phyloP scores from a whole-genome alignment of 1,140 invertebrate genomes.

The Melanaphis sacchari region DNA sequence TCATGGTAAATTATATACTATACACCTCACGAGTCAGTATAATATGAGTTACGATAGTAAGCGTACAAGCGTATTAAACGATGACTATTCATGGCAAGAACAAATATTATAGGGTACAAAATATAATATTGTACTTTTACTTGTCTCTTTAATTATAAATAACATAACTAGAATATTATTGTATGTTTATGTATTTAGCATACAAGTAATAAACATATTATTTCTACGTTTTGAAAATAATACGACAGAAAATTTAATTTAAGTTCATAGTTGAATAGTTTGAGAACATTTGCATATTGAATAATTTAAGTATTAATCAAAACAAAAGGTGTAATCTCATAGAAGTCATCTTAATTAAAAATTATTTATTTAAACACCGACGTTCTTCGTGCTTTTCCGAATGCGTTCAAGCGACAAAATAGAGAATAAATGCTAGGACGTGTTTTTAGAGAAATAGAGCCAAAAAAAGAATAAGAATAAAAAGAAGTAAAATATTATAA shows the following conservation, averaged over 20 bases:
- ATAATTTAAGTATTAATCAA: background rate
- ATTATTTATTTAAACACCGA: background rate
- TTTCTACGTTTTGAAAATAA: background rate
- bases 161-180: background rate
- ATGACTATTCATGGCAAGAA: background rate
- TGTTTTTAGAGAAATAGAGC: background rate
- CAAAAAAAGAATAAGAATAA: no score
- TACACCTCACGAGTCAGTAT: background rate
- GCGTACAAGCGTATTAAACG: background rate
- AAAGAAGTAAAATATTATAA: no score
- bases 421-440: background rate
- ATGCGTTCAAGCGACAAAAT: background rate
- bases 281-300: background rate
- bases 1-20: background rate
- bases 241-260: background rate
- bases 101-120: background rate
- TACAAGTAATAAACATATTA: background rate
- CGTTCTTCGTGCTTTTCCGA: background rate
- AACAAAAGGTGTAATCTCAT: background rate
- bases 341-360: background rate
- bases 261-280: background rate
- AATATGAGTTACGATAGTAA: background rate
- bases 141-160: background rate
- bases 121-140: background rate
- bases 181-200: background rate